Percentiles rank a stretch among this genome's conserved stretches.
phyloP scores from a whole-genome alignment of 1,140 invertebrate genomes.

The Psix sp. region DNA sequence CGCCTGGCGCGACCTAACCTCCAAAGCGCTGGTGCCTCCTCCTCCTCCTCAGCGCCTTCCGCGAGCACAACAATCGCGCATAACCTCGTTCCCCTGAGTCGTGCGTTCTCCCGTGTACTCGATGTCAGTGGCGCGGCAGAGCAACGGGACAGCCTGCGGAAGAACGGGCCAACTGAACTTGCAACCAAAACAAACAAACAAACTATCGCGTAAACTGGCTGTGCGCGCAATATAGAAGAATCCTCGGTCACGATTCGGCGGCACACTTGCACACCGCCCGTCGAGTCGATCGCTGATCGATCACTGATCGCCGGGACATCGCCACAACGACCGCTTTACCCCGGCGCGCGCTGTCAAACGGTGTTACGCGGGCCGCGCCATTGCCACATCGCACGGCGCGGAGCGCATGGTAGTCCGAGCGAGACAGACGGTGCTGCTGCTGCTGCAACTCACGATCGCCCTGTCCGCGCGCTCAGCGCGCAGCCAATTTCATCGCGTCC shows the following conservation, averaged over 20 bases:
- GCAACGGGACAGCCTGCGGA: too few species aligned
- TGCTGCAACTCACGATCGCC: neutral
- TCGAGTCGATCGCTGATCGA: slow-evolving; percentile 32
- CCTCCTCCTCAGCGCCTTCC: slow-evolving; percentile 5
- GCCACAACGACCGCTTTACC: slow-evolving; percentile 33
- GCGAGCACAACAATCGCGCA: slow-evolving; percentile 27
- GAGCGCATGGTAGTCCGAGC: slow-evolving; percentile 33
- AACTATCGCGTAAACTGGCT: too few species aligned
- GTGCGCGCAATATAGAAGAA: neutral
- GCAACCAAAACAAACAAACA: slow-evolving; percentile 26
- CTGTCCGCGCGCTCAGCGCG: neutral
- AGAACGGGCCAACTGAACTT: neutral
- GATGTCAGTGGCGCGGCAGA: too few species aligned
- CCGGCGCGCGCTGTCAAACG: slow-evolving; percentile 47
- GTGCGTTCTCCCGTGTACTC: slow-evolving; percentile 6
- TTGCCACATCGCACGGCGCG: slow-evolving; percentile 42
- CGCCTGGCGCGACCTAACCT: slow-evolving; percentile 34
- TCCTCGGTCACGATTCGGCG: slow-evolving; percentile 20
- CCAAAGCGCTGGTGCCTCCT: slow-evolving; percentile 9
- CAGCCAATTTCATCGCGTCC: slow-evolving; percentile 1
- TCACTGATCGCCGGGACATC: slow-evolving; percentile 43
- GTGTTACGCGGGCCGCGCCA: slow-evolving; percentile 43
- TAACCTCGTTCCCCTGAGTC: slow-evolving; percentile 29
- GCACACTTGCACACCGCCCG: slow-evolving; percentile 36
- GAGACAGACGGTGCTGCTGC: slow-evolving; percentile 14